Percentiles rank a stretch among this genome's conserved stretches.
phyloP scores from a whole-genome alignment of 2,113 vertebrate genomes.

The Coryphaenoides rupestris region DNA sequence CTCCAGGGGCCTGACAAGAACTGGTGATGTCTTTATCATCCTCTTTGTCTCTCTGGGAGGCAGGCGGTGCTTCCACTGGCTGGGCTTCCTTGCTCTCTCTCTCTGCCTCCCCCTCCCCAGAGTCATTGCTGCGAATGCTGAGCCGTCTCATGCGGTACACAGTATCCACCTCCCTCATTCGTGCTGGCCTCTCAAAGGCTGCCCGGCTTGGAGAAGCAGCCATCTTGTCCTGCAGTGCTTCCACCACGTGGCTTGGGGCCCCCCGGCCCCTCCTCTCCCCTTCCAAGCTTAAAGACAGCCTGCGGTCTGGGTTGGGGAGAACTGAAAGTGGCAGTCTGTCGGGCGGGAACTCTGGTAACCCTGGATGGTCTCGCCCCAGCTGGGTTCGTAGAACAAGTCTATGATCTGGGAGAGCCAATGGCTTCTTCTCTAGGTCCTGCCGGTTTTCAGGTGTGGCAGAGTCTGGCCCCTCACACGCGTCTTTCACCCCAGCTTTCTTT shows the following conservation, averaged over 20 bases:
- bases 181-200: constrained; percentile 79
- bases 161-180: constrained; percentile 89
- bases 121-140: constrained; percentile 80
- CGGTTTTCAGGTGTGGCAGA: constrained; percentile 26
- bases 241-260: constrained; percentile 80
- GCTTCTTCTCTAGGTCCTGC: constrained; percentile 58
- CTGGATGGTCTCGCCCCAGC: constrained; percentile 51
- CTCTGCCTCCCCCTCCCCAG: constrained; percentile 73
- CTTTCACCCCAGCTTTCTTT: constrained; percentile 32
- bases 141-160: constrained; percentile 87
- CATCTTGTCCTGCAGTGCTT: constrained; percentile 84
- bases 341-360: constrained; percentile 60
- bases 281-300: constrained; percentile 66
- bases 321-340: constrained; percentile 68
- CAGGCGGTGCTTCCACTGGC: constrained; percentile 44
- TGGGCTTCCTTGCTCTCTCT: constrained; percentile 45
- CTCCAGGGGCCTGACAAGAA: constrained; percentile 46
- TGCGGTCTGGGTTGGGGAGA: constrained; percentile 62
- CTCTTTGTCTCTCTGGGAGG: constrained; percentile 50
- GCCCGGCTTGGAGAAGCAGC: constrained; percentile 76
- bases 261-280: constrained; percentile 58
- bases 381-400: constrained; percentile 55
- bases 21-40: constrained; percentile 65
- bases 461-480: constrained; percentile 29
- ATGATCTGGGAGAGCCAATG: constrained; percentile 51